Evolutionary conservation across 2,113 vertebrate genomes (phyloP).

Genomic region (Microtus oregoni): DNA sequence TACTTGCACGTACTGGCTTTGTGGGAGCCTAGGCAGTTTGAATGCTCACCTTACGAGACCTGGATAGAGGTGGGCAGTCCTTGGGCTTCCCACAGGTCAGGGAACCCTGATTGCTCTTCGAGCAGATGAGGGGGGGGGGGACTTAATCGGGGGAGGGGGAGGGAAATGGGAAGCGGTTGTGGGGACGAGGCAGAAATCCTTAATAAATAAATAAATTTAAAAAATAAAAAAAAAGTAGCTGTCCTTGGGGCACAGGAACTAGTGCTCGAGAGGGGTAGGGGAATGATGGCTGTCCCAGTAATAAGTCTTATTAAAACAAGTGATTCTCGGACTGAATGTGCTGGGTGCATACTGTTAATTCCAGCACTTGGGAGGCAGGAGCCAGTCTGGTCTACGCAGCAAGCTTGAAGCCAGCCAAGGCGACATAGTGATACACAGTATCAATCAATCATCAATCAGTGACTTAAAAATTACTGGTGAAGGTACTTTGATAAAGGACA

Average conservation of each 20-base stretch:
- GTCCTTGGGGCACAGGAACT: background rate
- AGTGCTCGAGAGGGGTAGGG: background rate
- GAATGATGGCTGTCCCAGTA: background rate
- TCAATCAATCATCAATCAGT: background rate
- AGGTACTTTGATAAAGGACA: constrained; percentile 3
- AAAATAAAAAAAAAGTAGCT: too few relatives aligned
- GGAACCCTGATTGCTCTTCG: too few relatives aligned
- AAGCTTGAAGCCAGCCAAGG: background rate
- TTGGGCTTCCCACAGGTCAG: too few relatives aligned
- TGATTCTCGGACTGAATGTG: background rate
- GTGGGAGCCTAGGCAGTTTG: too few relatives aligned
- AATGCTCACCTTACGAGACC: too few relatives aligned
- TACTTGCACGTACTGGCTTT: too few relatives aligned
- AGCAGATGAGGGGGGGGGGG: too few relatives aligned
- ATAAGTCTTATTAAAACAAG: background rate
- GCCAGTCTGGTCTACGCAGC: background rate
- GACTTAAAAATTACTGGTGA: background rate
- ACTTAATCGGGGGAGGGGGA: too few relatives aligned
- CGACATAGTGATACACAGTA: background rate
- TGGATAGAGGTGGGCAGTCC: too few relatives aligned
- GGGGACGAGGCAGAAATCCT: too few relatives aligned
- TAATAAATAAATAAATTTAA: too few relatives aligned
- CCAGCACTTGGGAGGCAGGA: background rate
- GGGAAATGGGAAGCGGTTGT: too few relatives aligned
- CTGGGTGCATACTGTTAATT: background rate